Conservation (phyloP, 2,797 vertebrate genomes). For the Bradypodion ventrale region DNA sequence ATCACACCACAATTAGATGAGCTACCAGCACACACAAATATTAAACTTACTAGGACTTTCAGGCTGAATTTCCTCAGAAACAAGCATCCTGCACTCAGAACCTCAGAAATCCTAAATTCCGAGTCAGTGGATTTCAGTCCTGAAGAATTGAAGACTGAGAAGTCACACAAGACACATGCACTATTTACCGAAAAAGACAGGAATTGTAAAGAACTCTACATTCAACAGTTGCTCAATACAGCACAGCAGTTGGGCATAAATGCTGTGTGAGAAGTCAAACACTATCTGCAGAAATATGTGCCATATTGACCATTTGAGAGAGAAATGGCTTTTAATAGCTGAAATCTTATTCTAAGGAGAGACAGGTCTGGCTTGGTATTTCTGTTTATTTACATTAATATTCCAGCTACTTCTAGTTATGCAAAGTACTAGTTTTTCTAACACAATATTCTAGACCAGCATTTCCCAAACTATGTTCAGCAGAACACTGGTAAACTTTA, state of each 20-base stretch:
- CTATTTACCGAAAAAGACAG: not conserved
- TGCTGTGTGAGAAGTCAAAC: not conserved
- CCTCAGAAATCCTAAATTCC: not conserved
- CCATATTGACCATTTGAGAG: not conserved
- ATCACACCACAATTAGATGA: not conserved
- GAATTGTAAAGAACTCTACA: not conserved
- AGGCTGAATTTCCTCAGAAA: not conserved
- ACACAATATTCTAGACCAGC: no score
- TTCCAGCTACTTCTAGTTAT: constrained; percentile 48
- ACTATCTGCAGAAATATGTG: not conserved
- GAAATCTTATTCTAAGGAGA: not conserved
- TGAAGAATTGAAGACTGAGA: not conserved
- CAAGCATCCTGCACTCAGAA: not conserved
- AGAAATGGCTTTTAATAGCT: constrained; percentile 2
- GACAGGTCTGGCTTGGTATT: not conserved
- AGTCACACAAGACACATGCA: not conserved
- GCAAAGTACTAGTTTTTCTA: constrained; percentile 65
- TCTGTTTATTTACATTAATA: constrained; percentile 61
- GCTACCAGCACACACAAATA: not conserved
- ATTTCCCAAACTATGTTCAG: no score
- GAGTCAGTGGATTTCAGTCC: not conserved
- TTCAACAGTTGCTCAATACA: not conserved
- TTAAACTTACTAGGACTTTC: not conserved
- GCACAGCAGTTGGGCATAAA: not conserved
- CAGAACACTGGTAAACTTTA: no score